Percentiles rank a stretch among this genome's conserved stretches.
phyloP scores from a whole-genome alignment of 2,797 vertebrate genomes.

The Argyrosomus regius region DNA sequence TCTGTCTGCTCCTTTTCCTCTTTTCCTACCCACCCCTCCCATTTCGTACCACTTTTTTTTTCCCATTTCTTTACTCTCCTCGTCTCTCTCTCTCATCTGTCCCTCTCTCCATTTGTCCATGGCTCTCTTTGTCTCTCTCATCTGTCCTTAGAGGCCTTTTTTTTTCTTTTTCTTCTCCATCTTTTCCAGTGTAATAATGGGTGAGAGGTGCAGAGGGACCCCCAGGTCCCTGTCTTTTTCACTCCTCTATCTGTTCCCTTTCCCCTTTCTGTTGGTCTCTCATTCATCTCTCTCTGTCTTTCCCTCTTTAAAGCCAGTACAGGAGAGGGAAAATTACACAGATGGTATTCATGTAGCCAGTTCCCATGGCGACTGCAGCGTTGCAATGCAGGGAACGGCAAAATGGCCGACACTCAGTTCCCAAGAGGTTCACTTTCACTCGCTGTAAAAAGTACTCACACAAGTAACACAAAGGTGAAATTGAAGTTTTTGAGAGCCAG shows the following conservation, averaged over 20 bases:
- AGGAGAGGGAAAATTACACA: slow-evolving; percentile 58
- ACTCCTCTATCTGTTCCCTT: slow-evolving; percentile 8
- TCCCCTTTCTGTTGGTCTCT: slow-evolving; percentile 25
- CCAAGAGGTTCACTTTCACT: slow-evolving; percentile 33
- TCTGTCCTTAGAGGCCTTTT: not conserved
- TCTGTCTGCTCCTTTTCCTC: slow-evolving; percentile 7
- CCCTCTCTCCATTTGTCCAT: slow-evolving; percentile 33
- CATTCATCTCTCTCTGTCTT: slow-evolving; percentile 51
- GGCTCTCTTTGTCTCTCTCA: slow-evolving; percentile 7
- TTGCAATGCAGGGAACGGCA: slow-evolving; percentile 41
- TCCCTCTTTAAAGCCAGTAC: slow-evolving; percentile 46
- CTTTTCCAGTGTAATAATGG: slow-evolving; percentile 40
- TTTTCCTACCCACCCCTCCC: not conserved
- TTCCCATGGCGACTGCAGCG: slow-evolving; percentile 73
- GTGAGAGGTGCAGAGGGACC: slow-evolving; percentile 32
- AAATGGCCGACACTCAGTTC: slow-evolving; percentile 47
- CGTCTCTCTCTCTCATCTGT: not conserved
- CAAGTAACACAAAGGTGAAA: slow-evolving; percentile 29
- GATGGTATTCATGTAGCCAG: slow-evolving; percentile 67
- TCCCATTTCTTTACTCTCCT: slow-evolving; percentile 3
- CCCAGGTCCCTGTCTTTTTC: slow-evolving; percentile 24
- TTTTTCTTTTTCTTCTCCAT: slow-evolving; percentile 8
- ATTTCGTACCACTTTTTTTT: slow-evolving; percentile 18
- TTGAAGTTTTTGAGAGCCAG: not conserved
- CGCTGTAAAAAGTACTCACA: slow-evolving; percentile 23